Base-by-base conservation (phyloP, 2,113 vertebrate species). In the Seriola rivoliana region DNA sequence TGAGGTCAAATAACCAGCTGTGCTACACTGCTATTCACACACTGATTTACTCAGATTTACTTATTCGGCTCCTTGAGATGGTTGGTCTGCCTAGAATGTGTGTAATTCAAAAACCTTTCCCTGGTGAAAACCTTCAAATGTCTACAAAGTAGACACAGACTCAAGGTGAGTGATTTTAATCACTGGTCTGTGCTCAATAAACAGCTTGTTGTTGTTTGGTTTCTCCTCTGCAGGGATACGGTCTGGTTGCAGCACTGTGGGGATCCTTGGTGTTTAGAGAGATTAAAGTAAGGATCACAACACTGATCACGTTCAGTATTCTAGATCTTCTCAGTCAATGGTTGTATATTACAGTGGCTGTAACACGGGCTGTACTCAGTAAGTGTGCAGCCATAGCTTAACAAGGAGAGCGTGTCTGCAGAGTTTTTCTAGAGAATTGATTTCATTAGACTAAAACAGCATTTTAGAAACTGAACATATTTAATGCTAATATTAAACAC, bases 191-290 rank as follows among this genome's bases (percentile, higher is more conserved):
- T 40, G n/a, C 25, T 71, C 0, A 23, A 13, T 48, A 14, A 62
- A 44, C 4, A 3, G 29, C 9, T 48, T 29, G 16, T 46, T 29
- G 16, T 46, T 1, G 0, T 23, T 55, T 68, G 36, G 1, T 40
- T 78, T 52, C 10, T 73, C 71, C 58, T 91, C 81, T 89, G 8
- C 70, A 98, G 97, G 97, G 97, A 36, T 97, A 96, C 66, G 95
- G 97, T 78, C 87, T 98, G 77, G 92, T 99, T 81, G 97, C 96
- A 88, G 96, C 96, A 19, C 71, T 98, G 82, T 98, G 97, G 97
- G 96, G 96, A 81, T 92, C 96, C 71, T 86, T 99, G 64, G 91
- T 97, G 5, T 98, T 98, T 89, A 97, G 94, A 85, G 97, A 99
- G 94, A 94, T 99, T 85, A 96, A 95, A 96, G 97, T 98, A 95